Evolutionary conservation across 2,797 vertebrate species (phyloP).

Genomic region (Lagodon rhomboides): DNA sequence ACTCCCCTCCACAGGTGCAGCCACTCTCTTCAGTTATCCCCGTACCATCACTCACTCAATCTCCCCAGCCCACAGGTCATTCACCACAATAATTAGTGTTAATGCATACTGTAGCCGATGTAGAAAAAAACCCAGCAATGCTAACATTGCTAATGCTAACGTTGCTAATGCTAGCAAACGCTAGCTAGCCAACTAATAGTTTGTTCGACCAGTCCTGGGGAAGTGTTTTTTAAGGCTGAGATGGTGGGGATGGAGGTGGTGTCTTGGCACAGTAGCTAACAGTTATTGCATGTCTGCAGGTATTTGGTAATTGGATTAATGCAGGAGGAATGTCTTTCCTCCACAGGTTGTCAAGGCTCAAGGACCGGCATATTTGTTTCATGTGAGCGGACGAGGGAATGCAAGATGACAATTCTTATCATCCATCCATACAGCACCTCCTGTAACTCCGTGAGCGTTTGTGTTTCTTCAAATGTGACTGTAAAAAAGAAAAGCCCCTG

Average conservation of each 20-base stretch:
- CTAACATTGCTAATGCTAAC: no score
- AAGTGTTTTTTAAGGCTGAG: conserved; percentile 17
- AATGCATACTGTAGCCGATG: no score
- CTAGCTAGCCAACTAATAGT: no score
- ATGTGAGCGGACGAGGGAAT: conserved; percentile 85
- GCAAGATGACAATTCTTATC: conserved; percentile 85
- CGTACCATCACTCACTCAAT: no score
- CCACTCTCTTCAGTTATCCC: no score
- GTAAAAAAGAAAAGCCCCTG: conserved; percentile 49
- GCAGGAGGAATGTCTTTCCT: conserved; percentile 88
- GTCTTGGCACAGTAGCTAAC: conserved; percentile 86
- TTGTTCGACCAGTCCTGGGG: neutral
- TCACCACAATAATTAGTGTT: no score
- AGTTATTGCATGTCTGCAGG: conserved; percentile 94
- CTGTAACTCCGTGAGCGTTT: conserved; percentile 80
- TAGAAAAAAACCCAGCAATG: no score
- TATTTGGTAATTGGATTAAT: conserved; percentile 96
- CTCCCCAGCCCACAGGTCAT: no score
- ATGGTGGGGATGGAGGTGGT: conserved; percentile 70
- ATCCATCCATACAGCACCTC: conserved; percentile 29
- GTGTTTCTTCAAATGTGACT: conserved; percentile 64
- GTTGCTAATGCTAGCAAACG: no score
- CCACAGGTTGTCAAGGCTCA: conserved; percentile 74
- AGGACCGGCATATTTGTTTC: conserved; percentile 88
- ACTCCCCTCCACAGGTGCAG: no score